Base-by-base conservation (phyloP, 2,797 vertebrate genomes). In the Mormyrus proboscirostris region DNA sequence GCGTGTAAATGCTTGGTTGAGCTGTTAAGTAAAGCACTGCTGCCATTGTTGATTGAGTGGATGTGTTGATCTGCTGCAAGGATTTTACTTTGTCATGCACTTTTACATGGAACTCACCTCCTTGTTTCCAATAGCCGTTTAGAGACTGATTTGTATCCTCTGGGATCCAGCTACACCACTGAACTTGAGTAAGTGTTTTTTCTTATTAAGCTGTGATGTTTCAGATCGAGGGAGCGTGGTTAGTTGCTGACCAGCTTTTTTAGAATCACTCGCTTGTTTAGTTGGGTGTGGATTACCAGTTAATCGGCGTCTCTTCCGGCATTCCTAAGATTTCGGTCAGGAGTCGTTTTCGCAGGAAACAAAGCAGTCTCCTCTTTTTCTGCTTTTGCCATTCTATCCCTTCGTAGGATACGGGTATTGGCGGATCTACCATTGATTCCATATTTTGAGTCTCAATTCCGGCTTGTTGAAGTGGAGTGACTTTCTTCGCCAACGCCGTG, bases 71-170 rank as follows among this genome's bases (percentile, higher is more conserved):
- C 41, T 82, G 41, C 82, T 50, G 83, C 44, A 85, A 85, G 49
- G 83, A 85, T 85, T 25, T 85, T n/a, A 50, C 47, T 85, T 29
- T 51, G 25, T 76, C 29, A 57, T 87, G 62, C 73, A 41, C 57
- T 50, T 73, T 38, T 69, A 65, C 7, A 49, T 85, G 49, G 33
- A 59, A n/a, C 51, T 51, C 50, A 87, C 86, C 33, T 44, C 25
- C 88, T 93, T 86, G 90, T 57, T 90, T 55, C 89, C 85, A 88
- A 88, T 91, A 93, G 93, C 93, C 93, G 92, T 92, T 92, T 93
- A 90, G 93, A 93, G 92, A 93, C 93, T 93, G 92, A 93, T 90
- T 90, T 93, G 93, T 93, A 92, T 92, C 92, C 93, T 92, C 79
- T 93, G 92, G 93, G 93, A 92, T 93, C 93, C 89, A 91, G 89